Base-by-base conservation (phyloP, 2,113 vertebrate species). In the Hiodon tergisus region DNA sequence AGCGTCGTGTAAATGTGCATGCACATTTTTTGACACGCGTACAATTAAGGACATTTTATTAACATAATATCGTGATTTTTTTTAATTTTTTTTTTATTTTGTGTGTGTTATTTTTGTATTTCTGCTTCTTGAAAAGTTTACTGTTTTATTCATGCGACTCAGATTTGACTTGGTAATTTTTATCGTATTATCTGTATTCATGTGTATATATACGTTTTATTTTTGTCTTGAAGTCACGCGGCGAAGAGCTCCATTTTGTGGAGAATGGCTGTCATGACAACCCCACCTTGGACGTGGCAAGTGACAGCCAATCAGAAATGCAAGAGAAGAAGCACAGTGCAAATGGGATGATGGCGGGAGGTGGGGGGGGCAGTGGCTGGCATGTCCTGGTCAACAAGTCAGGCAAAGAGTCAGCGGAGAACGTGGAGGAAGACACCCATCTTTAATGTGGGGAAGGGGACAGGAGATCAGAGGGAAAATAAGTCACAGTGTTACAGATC, bases 211-310 rank as follows among this genome's bases (percentile, higher is more conserved):
- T 54, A 69, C 68, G 51, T 69, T 31, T 31, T 9, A 77, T 78
- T 4, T 78, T 3, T 17, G 17, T 67, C 60, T 16, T 69, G 16
- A 77, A 96, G 94, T 94, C 94, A 0, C 93, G 89, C 0, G 92
- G 91, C 0, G 94, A 99, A 82, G 96, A 99, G 85, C 92, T 99
- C 85, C 95, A 94, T 85, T 98, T 97, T 79, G 95, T 98, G 77
- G 95, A 98, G 90, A 98, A 98, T 0, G 96, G 95, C 87, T 98
- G 96, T 90, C 97, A 99, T 74, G 95, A 98, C 90, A 98, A 98
- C 89, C 97, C 97, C 72, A 98, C 94, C 51, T 84, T 98, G 89
- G 96, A 98, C n/a, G 94, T 98, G 78, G 93, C 95, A 76, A 95
- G 92, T 8, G 95, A 98, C 86, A 88, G 92, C 87, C 95, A 95